phyloP scores from a whole-genome alignment of 2,888 invertebrate genomes.

The Bruchidius siliquastri region DNA sequence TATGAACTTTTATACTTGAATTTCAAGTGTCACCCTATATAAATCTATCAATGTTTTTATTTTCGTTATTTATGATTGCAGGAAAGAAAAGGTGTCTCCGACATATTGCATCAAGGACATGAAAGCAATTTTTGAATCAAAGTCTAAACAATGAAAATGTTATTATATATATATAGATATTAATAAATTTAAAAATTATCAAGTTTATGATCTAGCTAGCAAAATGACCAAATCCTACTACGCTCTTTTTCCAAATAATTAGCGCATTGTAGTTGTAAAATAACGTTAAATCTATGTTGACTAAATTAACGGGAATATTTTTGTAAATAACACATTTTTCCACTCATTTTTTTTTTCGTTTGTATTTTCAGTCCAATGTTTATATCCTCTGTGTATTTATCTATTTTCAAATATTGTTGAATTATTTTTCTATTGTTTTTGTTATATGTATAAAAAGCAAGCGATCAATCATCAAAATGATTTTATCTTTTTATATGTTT shows the following conservation, averaged over 20 bases:
- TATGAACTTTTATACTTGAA: too few species aligned
- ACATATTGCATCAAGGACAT: slow-evolving; percentile 72
- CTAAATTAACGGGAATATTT: neutral
- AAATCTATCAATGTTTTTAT: neutral
- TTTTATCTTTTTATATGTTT: neutral
- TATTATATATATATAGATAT: too few species aligned
- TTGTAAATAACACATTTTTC: slow-evolving; percentile 1
- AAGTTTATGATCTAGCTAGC: neutral
- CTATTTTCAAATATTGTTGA: neutral
- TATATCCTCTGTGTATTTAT: too few species aligned
- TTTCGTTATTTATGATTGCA: slow-evolving; percentile 1
- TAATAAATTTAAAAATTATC: neutral
- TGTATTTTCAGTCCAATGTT: neutral
- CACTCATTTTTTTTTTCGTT: neutral
- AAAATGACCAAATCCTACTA: slow-evolving; percentile 1
- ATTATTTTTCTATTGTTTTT: neutral
- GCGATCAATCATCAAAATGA: neutral
- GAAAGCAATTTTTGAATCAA: slow-evolving; percentile 77
- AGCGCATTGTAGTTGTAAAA: neutral
- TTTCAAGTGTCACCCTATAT: too few species aligned
- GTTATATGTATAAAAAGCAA: neutral
- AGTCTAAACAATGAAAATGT: slow-evolving; percentile 48
- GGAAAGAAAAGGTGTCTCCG: slow-evolving; percentile 48
- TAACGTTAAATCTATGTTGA: neutral
- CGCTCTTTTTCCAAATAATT: neutral